Percentiles rank a stretch among this genome's conserved stretches.
phyloP scores from a whole-genome alignment of 2,797 vertebrate species.

The Gadopsis bispinosus region DNA sequence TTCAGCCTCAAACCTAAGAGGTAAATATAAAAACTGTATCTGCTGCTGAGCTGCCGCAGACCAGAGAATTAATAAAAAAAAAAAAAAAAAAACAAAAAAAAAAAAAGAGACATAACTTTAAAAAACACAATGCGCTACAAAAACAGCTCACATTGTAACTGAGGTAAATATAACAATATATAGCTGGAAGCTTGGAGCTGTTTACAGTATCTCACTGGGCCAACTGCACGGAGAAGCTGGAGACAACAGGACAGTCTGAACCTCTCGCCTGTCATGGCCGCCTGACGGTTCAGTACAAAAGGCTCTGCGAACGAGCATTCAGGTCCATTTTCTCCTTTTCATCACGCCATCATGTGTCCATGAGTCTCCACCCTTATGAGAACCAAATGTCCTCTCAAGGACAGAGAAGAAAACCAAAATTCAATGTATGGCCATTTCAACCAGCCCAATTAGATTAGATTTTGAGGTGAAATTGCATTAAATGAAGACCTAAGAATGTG shows the following conservation, averaged over 20 bases:
- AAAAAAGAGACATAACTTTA: not conserved
- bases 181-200: not conserved
- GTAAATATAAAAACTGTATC: slow-evolving; percentile 8
- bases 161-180: not conserved
- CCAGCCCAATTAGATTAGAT: not conserved
- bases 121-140: not conserved
- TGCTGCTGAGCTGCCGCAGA: not conserved
- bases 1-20: slow-evolving; percentile 5
- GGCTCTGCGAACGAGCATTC: slow-evolving; percentile 6
- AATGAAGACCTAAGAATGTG: not conserved
- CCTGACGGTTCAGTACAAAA: slow-evolving; percentile 11
- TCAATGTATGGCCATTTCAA: not conserved
- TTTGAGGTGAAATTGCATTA: not conserved
- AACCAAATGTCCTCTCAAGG: slow-evolving; percentile 13
- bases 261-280: not conserved
- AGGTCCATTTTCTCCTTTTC: slow-evolving; percentile 18
- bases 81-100: not conserved
- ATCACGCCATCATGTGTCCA: slow-evolving; percentile 12
- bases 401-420: not conserved
- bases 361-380: slow-evolving; percentile 14
- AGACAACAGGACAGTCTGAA: not conserved
- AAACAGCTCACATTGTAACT: not conserved
- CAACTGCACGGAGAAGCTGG: not conserved
- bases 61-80: slow-evolving; percentile 6
- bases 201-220: not conserved